A percentile compares a stretch with the other conserved stretches of the same genome.
Evolutionary conservation across 2,113 vertebrate species (phyloP).

Genomic region (Sinocyclocheilus rhinocerous): DNA sequence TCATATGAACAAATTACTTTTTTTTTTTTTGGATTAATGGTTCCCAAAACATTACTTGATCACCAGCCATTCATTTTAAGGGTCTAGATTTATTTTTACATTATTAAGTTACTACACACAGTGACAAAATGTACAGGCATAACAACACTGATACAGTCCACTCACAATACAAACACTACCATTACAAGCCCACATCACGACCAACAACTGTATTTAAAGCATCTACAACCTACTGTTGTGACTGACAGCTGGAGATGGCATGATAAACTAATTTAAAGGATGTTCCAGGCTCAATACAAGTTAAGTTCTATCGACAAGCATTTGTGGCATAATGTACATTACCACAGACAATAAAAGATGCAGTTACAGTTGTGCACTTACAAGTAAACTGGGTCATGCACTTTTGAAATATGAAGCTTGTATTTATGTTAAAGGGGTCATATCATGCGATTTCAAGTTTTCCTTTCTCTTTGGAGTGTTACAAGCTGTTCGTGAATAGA

Average conservation of each 20-base stretch:
- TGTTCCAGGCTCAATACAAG: conserved; percentile 18
- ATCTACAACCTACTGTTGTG: neutral
- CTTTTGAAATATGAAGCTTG: neutral
- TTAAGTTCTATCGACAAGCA: neutral
- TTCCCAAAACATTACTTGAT: neutral
- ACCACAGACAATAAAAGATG: conserved; percentile 12
- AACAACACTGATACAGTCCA: neutral
- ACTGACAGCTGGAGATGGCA: neutral
- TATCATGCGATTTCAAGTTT: too few relatives aligned
- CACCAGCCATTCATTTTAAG: neutral
- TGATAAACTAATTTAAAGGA: conserved; percentile 16
- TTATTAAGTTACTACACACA: neutral
- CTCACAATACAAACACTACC: conserved; percentile 13
- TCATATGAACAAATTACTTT: neutral
- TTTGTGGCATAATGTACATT: neutral
- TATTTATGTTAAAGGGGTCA: neutral
- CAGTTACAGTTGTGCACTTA: conserved; percentile 4
- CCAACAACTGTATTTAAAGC: neutral
- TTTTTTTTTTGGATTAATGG: neutral
- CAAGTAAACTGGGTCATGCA: neutral
- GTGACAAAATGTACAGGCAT: neutral
- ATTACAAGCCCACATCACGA: neutral
- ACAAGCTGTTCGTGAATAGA: too few relatives aligned
- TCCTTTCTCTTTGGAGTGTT: too few relatives aligned
- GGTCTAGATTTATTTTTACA: neutral